Evolutionary conservation across 2,113 vertebrate species (phyloP), one percentile per base, ranked within the genome.

Genomic region (Bujurquina vittata): DNA sequence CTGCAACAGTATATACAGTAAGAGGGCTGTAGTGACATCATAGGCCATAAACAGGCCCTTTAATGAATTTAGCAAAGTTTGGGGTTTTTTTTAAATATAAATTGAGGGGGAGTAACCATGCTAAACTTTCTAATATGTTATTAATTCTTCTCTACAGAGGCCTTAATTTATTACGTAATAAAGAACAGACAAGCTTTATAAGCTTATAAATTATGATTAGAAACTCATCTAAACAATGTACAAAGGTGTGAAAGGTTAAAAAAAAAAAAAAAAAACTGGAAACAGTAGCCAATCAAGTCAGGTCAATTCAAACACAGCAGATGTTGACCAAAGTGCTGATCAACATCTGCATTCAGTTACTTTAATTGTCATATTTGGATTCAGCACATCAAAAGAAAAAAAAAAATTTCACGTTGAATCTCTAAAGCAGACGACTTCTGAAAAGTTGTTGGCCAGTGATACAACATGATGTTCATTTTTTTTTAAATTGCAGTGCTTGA

Each of bases 181-280:
- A 52, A 49, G 43, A 31, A 72, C 10, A 72, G 26, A 72, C 31
- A 10, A 52, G 18, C 0, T 33, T 33, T 33, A 11, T 0, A 49
- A 0, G 26, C 67, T 54, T 72, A 11, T 49, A 54, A 54, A 33
- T 54, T 72, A 14, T 54, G 43, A 31, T 72, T 72, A 31, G 8
- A 54, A 72, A 33, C 65, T 72, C 46, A 3, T 14, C 26, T 54
- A n/a, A 22, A 52, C 49, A 52, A 17, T 52, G 15, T 52, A 7
- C 5, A 52, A 52, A 52, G 35, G 35, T 37, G 33, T 33, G 33
- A 33, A 33, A 33, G 7, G 33, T 6, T 7, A 33, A 7, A 7
- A 33, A 37, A 37, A 3, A 52, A 49, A 49, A 4, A 4, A 49
- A 15, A 15, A 2, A 49, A 15, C 43, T 46, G 14, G 14, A 46